These are phyloP conservation scores for Tachina lurida DNA, from an alignment of 2,888 invertebrate species.

Conservation along the genomic window DNA sequence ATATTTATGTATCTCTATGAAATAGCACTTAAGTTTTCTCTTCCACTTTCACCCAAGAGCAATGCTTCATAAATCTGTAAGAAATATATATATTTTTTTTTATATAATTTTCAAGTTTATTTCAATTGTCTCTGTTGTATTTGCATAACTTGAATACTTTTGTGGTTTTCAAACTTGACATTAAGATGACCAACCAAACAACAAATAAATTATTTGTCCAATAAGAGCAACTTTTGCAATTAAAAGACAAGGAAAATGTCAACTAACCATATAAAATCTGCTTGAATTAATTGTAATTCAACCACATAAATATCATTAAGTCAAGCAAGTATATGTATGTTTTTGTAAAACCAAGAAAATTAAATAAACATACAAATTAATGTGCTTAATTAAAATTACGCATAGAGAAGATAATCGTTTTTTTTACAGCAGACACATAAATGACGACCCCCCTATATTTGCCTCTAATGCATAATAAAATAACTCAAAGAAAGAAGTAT, in stretches of 20 bases:
- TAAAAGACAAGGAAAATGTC: not conserved
- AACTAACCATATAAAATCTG: slow-evolving; percentile 20
- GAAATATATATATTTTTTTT: slow-evolving; percentile 1
- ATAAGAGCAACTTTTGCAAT: not conserved
- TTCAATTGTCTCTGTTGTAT: slow-evolving; percentile 22
- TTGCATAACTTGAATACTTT: slow-evolving; percentile 21
- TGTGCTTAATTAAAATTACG: slow-evolving; percentile 12
- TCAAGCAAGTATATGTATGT: not conserved
- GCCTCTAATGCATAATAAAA: too few species aligned
- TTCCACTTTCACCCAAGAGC: too few species aligned
- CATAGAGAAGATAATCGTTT: not conserved
- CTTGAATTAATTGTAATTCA: slow-evolving; percentile 50
- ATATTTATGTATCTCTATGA: too few species aligned
- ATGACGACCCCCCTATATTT: not conserved
- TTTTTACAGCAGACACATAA: not conserved
- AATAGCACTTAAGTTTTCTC: too few species aligned
- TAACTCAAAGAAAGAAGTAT: too few species aligned
- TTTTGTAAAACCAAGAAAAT: slow-evolving; percentile 25
- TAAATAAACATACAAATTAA: slow-evolving; percentile 23
- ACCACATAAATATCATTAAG: slow-evolving; percentile 47
- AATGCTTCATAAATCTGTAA: not conserved
- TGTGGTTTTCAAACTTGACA: slow-evolving; percentile 44
- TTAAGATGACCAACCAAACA: slow-evolving; percentile 31
- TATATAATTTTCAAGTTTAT: slow-evolving; percentile 5
- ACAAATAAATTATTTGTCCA: slow-evolving; percentile 35